phyloP scores from a whole-genome alignment of 1,140 invertebrate species.

The Danaus plexippus region DNA sequence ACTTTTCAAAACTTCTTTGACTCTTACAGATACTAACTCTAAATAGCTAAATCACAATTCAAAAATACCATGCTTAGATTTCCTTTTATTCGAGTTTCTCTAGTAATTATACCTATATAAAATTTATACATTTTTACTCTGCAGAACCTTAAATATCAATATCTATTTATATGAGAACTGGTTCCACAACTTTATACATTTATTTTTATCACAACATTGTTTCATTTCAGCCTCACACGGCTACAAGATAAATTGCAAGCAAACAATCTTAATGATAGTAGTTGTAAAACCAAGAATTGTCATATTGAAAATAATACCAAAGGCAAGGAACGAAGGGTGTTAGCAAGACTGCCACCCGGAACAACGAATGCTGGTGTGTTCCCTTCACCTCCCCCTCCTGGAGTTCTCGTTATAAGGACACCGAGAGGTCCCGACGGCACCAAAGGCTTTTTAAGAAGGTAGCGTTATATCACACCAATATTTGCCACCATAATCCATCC shows the following conservation, averaged over 20 bases:
- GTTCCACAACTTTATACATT: slow-evolving; percentile 1
- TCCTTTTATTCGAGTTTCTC: too few species aligned
- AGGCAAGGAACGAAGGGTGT: slow-evolving; percentile 54
- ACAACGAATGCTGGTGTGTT: slow-evolving; percentile 45
- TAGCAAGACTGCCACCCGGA: slow-evolving; percentile 43
- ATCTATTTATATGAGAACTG: too few species aligned
- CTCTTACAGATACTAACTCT: too few species aligned
- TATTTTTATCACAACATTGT: slow-evolving; percentile 2
- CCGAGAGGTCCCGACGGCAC: slow-evolving; percentile 73
- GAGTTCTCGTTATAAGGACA: slow-evolving; percentile 70
- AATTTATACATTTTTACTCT: too few species aligned
- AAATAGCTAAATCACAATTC: too few species aligned
- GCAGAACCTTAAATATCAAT: too few species aligned
- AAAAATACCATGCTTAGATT: too few species aligned
- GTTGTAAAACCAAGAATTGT: slow-evolving; percentile 39
- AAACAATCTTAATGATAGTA: slow-evolving; percentile 54
- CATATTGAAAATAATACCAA: slow-evolving; percentile 48
- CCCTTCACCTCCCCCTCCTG: slow-evolving; percentile 60
- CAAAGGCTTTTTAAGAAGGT: slow-evolving; percentile 73
- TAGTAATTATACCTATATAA: too few species aligned
- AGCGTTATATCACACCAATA: slow-evolving; percentile 46
- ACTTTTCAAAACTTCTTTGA: too few species aligned
- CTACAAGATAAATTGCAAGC: slow-evolving; percentile 63
- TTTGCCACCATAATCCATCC: slow-evolving; percentile 26
- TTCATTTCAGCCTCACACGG: slow-evolving; percentile 49